Conservation (phyloP, 2,797 vertebrate genomes). For the Salmo trutta region DNA sequence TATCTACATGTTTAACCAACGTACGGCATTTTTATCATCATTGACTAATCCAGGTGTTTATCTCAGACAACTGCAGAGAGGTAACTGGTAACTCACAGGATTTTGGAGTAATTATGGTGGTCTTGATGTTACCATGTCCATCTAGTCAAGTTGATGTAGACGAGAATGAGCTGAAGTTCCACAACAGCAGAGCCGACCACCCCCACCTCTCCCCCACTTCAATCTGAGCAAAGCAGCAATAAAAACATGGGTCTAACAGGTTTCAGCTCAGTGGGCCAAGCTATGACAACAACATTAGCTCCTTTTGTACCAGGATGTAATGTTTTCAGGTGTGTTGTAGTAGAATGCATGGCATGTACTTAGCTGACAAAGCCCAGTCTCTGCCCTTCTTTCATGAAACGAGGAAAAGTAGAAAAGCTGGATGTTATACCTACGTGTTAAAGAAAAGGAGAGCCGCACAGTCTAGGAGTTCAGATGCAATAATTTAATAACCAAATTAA, state of each 20-base stretch:
- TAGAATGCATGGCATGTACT: constrained; percentile 30
- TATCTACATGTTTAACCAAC: neutral
- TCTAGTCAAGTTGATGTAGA: neutral
- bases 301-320: constrained; percentile 14
- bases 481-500: no score
- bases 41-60: neutral
- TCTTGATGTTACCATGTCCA: neutral
- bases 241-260: neutral
- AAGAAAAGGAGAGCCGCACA: no score
- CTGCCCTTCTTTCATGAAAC: neutral
- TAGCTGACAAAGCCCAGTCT: constrained; percentile 10
- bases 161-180: neutral
- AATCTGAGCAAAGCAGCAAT: constrained; percentile 7
- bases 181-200: neutral
- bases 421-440: neutral
- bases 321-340: constrained; percentile 10
- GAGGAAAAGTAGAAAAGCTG: neutral
- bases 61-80: neutral
- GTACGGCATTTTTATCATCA: neutral
- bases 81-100: neutral
- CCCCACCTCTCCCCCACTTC: neutral
- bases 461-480: no score
- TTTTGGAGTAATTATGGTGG: neutral
- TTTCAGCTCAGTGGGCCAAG: constrained; percentile 13
- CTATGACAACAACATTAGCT: constrained; percentile 34